phyloP scores from a whole-genome alignment of 2,888 invertebrate genomes.

The Phania funesta region DNA sequence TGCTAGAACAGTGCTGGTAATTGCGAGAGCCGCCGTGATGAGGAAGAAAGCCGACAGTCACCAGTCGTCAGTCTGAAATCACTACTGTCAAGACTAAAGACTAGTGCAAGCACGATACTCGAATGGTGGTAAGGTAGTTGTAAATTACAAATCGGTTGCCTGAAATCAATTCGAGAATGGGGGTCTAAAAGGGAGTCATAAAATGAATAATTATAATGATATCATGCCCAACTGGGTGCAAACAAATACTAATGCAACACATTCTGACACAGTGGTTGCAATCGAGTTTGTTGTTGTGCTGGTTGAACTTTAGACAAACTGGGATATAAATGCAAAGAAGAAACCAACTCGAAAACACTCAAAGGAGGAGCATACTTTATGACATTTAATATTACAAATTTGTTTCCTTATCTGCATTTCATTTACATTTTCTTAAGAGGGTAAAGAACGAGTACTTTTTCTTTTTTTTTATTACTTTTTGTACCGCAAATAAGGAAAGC shows the following conservation, averaged over 20 bases:
- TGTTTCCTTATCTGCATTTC: conserved; percentile 61
- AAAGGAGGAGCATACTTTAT: conserved; percentile 35
- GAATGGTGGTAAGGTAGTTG: too few species aligned
- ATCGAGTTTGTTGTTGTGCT: background rate
- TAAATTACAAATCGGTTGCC: too few species aligned
- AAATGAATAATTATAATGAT: too few species aligned
- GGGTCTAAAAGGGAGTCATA: too few species aligned
- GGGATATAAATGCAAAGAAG: background rate
- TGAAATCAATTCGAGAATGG: too few species aligned
- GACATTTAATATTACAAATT: conserved; percentile 61
- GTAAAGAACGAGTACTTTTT: background rate
- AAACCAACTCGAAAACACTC: background rate
- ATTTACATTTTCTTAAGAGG: conserved; percentile 50
- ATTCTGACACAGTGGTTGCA: background rate
- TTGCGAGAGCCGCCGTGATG: too few species aligned
- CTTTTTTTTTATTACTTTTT: conserved; percentile 22
- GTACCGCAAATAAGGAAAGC: conserved; percentile 11
- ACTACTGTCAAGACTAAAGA: too few species aligned
- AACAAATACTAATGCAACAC: background rate
- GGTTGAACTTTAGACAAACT: conserved; percentile 19
- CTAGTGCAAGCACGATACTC: too few species aligned
- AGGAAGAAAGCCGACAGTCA: too few species aligned
- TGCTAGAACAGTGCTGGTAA: too few species aligned
- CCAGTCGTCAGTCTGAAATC: too few species aligned
- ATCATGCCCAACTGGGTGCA: background rate